These are phyloP conservation scores for Corapipo altera DNA, from an alignment of 2,113 vertebrate genomes.

Conservation along the genomic window DNA sequence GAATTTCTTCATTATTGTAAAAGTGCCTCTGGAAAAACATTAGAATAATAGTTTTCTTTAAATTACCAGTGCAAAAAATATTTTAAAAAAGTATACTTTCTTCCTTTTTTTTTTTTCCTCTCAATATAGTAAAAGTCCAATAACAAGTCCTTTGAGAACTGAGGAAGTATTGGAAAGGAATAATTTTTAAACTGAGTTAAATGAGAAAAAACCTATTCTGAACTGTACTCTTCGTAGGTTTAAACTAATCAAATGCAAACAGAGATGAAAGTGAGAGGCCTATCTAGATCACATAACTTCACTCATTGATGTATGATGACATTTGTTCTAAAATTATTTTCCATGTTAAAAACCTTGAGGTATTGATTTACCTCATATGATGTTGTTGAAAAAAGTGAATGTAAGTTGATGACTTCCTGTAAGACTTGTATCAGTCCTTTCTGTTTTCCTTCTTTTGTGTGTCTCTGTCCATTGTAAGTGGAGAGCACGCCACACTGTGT, in stretches of 20 bases:
- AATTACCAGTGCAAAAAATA: background rate
- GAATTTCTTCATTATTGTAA: background rate
- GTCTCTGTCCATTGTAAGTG: background rate
- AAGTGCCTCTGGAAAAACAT: background rate
- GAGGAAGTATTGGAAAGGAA: background rate
- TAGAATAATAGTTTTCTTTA: background rate
- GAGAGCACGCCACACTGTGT: background rate
- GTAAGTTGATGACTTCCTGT: background rate
- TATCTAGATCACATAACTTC: background rate
- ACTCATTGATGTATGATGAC: background rate
- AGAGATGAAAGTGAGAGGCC: background rate
- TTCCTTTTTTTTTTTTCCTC: background rate
- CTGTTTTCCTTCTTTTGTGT: background rate
- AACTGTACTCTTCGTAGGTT: background rate
- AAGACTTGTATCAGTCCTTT: background rate
- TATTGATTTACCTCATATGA: background rate
- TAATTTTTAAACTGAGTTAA: background rate
- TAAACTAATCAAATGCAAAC: background rate
- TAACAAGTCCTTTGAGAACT: background rate
- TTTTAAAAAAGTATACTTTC: background rate
- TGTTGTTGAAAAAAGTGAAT: background rate
- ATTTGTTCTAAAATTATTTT: background rate
- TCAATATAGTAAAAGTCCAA: background rate
- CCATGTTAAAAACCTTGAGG: background rate
- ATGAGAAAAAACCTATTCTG: background rate